Evolutionary conservation across 2,888 invertebrate species (phyloP), one percentile per base, ranked within the genome.

Genomic region (Timandra comae): DNA sequence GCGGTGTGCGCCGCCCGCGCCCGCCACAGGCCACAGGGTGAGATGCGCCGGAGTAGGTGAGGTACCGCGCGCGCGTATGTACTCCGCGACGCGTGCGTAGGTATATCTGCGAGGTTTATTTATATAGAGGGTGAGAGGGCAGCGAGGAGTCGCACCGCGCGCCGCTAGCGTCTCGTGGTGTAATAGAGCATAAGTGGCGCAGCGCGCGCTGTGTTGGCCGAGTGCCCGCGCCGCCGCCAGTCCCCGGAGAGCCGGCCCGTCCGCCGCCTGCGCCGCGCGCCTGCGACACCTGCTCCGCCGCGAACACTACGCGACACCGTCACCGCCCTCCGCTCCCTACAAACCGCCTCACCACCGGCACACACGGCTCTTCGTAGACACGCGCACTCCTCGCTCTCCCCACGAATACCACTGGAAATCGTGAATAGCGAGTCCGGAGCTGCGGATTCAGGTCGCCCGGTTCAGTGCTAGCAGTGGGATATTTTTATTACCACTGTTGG

Each of bases 361-460:
- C 22, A 9, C 22, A 22, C 8, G 22, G 8, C 9, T 22, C 9
- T 9, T 9, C 3, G 2, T 9, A 19, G 23, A 24, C 71, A 70
- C 27, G 33, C 37, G 31, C 40, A 35, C 38, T 28, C 49, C 45
- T 49, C 22, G 6, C 22, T 22, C 22, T 22, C 8, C 22, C n/a
- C n/a, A n/a, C n/a, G n/a, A n/a, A n/a, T n/a, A n/a, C n/a, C n/a
- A n/a, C n/a, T 3, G 11, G 1, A 2, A 10, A 8, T 12, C 19
- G 9, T 9, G n/a, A n/a, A 46, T 61, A 52, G 59, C 63, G 62
- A 63, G 55, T 62, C 52, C 54, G 52, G 53, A 67, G 67, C 68
- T 52, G 69, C 68, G 61, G 73, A 85, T 80, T 68, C 82, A 80
- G 84, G 84, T 85, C 84, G 81, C 82, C 84, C 84, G 84, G 84